Conservation (phyloP, 2,888 invertebrate genomes). For the Epiblema foenella region DNA sequence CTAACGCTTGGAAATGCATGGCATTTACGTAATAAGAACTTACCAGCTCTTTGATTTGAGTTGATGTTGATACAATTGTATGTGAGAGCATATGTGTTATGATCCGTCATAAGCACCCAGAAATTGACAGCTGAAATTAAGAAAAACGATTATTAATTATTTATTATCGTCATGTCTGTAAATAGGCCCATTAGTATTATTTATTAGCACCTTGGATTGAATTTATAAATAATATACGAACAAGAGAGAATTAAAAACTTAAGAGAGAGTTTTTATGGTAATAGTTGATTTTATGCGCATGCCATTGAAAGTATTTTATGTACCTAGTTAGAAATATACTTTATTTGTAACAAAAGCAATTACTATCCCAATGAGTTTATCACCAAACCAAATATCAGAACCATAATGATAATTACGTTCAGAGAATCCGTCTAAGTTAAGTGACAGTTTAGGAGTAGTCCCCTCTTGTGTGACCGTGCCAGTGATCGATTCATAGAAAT, state of each 20-base stretch:
- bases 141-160: neutral
- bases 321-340: no score
- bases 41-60: conserved; percentile 57
- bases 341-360: no score
- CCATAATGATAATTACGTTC: conserved; percentile 52
- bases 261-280: no score
- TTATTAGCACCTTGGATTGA: no score
- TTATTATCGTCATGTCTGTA: neutral
- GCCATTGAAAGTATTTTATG: no score
- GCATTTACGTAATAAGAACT: conserved; percentile 46
- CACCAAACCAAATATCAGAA: neutral
- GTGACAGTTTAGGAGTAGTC: conserved; percentile 55
- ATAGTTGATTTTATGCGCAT: no score
- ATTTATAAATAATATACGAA: no score
- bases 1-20: neutral
- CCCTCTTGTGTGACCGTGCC: conserved; percentile 52
- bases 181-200: no score
- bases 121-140: conserved; percentile 61
- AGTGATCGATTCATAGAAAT: conserved; percentile 58
- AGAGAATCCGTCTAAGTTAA: conserved; percentile 50
- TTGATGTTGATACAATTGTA: conserved; percentile 64
- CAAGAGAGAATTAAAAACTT: no score
- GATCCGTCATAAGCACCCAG: conserved; percentile 60
- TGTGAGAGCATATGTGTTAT: conserved; percentile 53
- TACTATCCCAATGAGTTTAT: neutral